A percentile compares a stretch with the other conserved stretches of the same genome.
Evolutionary conservation across 2,113 vertebrate species (phyloP).

Genomic region (Cygnus atratus): DNA sequence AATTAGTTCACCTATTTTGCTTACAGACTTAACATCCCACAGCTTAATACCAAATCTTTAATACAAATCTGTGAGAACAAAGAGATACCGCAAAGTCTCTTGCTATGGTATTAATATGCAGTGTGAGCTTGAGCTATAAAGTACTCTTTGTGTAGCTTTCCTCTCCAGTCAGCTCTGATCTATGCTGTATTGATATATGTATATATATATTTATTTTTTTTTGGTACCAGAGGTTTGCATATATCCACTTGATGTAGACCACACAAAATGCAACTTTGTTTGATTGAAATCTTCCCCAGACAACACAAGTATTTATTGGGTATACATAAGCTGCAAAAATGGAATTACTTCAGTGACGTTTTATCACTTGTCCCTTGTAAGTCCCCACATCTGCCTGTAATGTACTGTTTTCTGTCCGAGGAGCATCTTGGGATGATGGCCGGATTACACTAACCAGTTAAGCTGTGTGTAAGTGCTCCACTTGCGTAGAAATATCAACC

Average conservation of each 20-base stretch:
- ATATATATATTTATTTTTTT: not conserved
- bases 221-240: not conserved
- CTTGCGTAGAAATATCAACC: not conserved
- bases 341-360: not conserved
- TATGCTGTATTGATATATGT: not conserved
- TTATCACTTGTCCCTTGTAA: not conserved
- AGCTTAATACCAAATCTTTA: not conserved
- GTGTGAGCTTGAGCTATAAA: not conserved
- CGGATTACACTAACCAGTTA: not conserved
- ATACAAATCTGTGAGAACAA: not conserved
- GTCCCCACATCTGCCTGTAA: not conserved
- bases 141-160: not conserved
- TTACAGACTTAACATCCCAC: not conserved
- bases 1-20: constrained; percentile 1
- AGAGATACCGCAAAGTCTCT: not conserved
- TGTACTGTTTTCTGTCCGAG: not conserved
- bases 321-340: not conserved
- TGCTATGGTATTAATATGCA: not conserved
- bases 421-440: not conserved
- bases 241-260: not conserved
- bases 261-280: not conserved
- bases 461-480: accelerated
- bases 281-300: not conserved
- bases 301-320: not conserved
- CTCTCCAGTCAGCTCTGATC: not conserved